Conservation (phyloP, 2,113 vertebrate genomes). For the Tylochromis polylepis region DNA sequence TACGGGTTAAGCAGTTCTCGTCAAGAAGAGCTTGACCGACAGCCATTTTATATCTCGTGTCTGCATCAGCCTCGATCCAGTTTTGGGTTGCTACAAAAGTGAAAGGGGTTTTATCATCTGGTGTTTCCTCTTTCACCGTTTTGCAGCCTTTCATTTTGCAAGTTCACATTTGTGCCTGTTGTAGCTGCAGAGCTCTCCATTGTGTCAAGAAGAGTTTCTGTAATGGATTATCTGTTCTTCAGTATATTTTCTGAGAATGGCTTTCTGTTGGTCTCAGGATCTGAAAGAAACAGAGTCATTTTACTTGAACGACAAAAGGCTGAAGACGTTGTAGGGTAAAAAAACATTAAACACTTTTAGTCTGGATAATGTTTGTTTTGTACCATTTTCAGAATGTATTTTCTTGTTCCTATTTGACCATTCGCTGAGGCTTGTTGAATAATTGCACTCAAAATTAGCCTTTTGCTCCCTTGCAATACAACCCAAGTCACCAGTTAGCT, state of each 20-base stretch:
- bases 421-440: background rate
- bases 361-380: background rate
- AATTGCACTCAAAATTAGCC: background rate
- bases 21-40: background rate
- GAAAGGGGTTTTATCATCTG: background rate
- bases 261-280: constrained; percentile 66
- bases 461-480: background rate
- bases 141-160: background rate
- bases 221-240: constrained; percentile 17
- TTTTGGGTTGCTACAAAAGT: constrained; percentile 24
- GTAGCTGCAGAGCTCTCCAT: constrained; percentile 9
- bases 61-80: background rate
- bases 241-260: constrained; percentile 46
- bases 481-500: background rate
- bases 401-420: background rate
- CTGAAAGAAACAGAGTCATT: constrained; percentile 32
- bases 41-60: background rate
- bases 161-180: background rate
- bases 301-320: background rate
- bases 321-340: background rate
- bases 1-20: constrained; percentile 4
- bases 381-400: background rate
- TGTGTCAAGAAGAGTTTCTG: constrained; percentile 6
- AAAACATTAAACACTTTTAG: background rate
- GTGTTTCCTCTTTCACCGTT: background rate